These are phyloP conservation scores for Helarctos malayanus DNA, from an alignment of 2,797 vertebrate genomes.

Conservation along the genomic window DNA sequence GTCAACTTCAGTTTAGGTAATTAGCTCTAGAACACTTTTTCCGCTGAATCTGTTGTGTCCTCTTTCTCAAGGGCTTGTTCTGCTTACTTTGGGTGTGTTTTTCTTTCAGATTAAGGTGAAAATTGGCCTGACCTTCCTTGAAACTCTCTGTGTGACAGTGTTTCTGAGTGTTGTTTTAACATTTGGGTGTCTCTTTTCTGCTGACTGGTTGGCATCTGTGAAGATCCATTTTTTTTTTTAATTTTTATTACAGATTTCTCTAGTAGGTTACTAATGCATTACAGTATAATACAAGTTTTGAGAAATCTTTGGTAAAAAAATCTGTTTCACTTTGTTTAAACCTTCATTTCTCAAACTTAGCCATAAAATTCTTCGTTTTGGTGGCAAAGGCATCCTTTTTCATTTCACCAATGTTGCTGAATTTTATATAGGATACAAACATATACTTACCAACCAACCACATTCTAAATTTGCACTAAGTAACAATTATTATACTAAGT, in stretches of 20 bases:
- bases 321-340: constrained; percentile 32
- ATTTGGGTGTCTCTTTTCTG: background rate
- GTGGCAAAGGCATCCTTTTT: background rate
- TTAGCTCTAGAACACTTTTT: background rate
- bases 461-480: background rate
- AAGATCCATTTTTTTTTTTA: background rate
- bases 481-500: background rate
- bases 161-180: constrained; percentile 9
- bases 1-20: background rate
- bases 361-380: background rate
- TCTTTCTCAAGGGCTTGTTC: background rate
- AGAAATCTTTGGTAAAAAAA: background rate
- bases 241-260: background rate
- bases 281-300: background rate
- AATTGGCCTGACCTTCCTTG: background rate
- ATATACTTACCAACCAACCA: background rate
- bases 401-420: background rate
- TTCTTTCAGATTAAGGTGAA: constrained; percentile 3
- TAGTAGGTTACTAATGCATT: background rate
- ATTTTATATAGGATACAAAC: background rate
- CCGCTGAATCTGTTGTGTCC: background rate
- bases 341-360: background rate
- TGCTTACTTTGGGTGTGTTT: background rate
- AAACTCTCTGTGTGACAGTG: background rate
- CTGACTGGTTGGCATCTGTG: background rate